Conservation (phyloP, 2,888 invertebrate species). For the Unio pictorum region DNA sequence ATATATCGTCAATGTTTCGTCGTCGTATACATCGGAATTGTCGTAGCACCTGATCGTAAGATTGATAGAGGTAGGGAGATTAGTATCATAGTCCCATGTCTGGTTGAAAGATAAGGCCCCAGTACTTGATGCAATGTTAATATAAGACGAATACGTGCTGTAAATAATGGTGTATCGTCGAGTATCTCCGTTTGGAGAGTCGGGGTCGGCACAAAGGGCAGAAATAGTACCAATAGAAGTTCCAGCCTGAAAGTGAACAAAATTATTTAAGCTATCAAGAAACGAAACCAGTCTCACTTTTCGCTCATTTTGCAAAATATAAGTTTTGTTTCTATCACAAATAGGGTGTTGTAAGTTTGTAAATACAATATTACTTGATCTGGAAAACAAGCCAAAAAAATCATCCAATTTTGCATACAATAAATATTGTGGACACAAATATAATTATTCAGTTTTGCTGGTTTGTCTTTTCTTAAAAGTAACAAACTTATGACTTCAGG, state of each 20-base stretch:
- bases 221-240: slow-evolving; percentile 17
- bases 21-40: slow-evolving; percentile 15
- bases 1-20: slow-evolving; percentile 14
- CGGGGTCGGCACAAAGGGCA: slow-evolving; percentile 22
- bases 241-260: slow-evolving; percentile 15
- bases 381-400: too few relatives aligned
- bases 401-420: too few relatives aligned
- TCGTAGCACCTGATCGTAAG: slow-evolving; percentile 30
- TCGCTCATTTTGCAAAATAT: too few relatives aligned
- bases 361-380: too few relatives aligned
- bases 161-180: slow-evolving; percentile 21
- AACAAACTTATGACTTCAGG: too few relatives aligned
- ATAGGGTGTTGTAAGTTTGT: too few relatives aligned
- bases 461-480: too few relatives aligned
- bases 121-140: slow-evolving; percentile 16
- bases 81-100: slow-evolving; percentile 30
- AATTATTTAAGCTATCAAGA: background rate
- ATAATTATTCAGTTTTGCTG: too few relatives aligned
- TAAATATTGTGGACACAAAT: too few relatives aligned
- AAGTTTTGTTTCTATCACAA: too few relatives aligned
- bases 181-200: slow-evolving; percentile 15
- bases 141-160: slow-evolving; percentile 21
- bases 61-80: slow-evolving; percentile 16
- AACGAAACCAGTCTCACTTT: background rate
- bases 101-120: slow-evolving; percentile 12